A percentile compares a stretch with the other conserved stretches of the same genome.
These are phyloP conservation scores for Strigops habroptila DNA, from an alignment of 2,113 vertebrate genomes.

Conservation along the genomic window DNA sequence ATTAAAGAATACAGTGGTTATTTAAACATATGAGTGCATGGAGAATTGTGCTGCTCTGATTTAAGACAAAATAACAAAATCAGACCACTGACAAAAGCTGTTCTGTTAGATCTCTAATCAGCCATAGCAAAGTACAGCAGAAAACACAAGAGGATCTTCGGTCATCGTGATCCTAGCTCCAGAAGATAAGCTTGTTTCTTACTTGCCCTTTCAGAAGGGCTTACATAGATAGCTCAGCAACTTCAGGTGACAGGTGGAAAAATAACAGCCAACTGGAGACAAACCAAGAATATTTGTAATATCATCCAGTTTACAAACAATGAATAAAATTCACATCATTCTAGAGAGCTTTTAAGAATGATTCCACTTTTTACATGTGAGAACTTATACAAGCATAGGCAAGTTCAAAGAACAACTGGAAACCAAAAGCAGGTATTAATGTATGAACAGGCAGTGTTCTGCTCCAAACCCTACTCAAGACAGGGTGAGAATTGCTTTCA, in stretches of 20 bases:
- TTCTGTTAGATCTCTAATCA: not conserved
- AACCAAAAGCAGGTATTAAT: not conserved
- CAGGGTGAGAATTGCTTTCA: not conserved
- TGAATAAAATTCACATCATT: not conserved
- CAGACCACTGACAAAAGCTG: not conserved
- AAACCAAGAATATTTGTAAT: not conserved
- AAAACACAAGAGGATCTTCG: not conserved
- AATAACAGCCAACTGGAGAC: not conserved
- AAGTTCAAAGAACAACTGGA: not conserved
- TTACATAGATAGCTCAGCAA: not conserved
- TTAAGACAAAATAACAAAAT: not conserved
- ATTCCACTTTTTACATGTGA: not conserved
- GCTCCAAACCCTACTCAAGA: not conserved
- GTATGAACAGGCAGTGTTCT: not conserved
- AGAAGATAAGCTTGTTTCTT: not conserved
- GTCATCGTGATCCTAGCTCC: not conserved
- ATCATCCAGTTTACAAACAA: not conserved
- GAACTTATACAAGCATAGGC: not conserved
- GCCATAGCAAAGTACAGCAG: not conserved
- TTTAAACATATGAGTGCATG: not conserved
- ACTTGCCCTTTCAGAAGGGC: not conserved
- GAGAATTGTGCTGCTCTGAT: not conserved
- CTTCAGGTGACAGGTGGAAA: not conserved
- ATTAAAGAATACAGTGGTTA: not conserved
- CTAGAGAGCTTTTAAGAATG: not conserved